Conservation (phyloP, 2,888 invertebrate species). For the Lysandra bellargus region DNA sequence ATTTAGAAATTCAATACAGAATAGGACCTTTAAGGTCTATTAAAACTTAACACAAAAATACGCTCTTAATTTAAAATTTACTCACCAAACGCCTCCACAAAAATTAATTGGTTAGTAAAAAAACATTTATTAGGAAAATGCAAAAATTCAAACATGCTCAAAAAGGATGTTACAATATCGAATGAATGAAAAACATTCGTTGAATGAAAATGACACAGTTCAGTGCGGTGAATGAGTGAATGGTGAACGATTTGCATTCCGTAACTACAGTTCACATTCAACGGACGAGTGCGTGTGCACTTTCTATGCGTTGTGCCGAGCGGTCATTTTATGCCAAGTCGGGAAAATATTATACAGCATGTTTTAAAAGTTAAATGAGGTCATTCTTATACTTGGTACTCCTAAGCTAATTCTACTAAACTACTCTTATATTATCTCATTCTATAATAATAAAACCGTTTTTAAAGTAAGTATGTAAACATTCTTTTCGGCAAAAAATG, state of each 20-base stretch:
- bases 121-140: neutral
- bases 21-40: neutral
- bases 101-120: conserved; percentile 1
- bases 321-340: neutral
- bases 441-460: too few species aligned
- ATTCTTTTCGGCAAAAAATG: too few species aligned
- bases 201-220: conserved; percentile 47
- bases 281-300: conserved; percentile 59
- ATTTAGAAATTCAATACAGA: neutral
- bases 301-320: conserved; percentile 40
- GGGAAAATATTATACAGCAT: conserved; percentile 16
- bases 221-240: conserved; percentile 47
- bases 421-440: neutral
- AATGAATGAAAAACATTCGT: conserved; percentile 10
- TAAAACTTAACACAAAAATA: neutral
- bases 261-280: conserved; percentile 74
- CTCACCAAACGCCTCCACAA: conserved; percentile 29
- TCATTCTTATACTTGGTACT: neutral
- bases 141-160: conserved; percentile 15
- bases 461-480: too few species aligned
- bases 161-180: neutral
- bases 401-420: neutral
- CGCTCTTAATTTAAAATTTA: neutral
- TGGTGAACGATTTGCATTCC: conserved; percentile 55
- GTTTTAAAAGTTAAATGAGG: conserved; percentile 16